Percentiles rank a stretch among this genome's conserved stretches.
Conservation (phyloP, 2,797 vertebrate species). For the Synaphobranchus kaupii region DNA sequence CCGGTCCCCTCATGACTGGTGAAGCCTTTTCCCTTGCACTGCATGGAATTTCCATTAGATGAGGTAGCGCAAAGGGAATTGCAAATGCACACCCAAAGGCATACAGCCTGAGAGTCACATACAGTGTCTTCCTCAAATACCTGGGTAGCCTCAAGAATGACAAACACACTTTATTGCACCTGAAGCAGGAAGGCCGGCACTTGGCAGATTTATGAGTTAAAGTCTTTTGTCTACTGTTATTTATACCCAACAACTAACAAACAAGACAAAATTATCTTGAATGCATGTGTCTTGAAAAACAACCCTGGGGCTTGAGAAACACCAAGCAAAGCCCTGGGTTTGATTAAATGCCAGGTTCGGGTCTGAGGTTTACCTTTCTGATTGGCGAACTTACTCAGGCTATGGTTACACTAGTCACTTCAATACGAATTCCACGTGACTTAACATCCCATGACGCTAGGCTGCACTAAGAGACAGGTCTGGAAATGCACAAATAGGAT, state of each 20-base stretch:
- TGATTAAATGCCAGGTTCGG: not conserved
- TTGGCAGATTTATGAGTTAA: not conserved
- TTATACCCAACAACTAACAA: slow-evolving; percentile 9
- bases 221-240: not conserved
- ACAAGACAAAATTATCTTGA: not conserved
- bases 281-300: not conserved
- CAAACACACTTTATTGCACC: slow-evolving; percentile 20
- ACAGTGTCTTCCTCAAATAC: not conserved
- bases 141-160: slow-evolving; percentile 3
- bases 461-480: no score
- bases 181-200: not conserved
- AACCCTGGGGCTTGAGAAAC: not conserved
- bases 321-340: not conserved
- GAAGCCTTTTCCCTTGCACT: not conserved
- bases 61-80: not conserved
- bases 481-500: no score
- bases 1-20: not conserved
- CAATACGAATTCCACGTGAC: no score
- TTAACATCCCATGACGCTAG: no score
- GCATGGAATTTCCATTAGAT: not conserved
- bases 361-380: slow-evolving; percentile 10
- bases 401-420: no score
- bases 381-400: not conserved
- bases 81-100: not conserved
- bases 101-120: not conserved